Evolutionary conservation across 2,888 invertebrate species (phyloP).

Genomic region (Drosophila mercatorum): DNA sequence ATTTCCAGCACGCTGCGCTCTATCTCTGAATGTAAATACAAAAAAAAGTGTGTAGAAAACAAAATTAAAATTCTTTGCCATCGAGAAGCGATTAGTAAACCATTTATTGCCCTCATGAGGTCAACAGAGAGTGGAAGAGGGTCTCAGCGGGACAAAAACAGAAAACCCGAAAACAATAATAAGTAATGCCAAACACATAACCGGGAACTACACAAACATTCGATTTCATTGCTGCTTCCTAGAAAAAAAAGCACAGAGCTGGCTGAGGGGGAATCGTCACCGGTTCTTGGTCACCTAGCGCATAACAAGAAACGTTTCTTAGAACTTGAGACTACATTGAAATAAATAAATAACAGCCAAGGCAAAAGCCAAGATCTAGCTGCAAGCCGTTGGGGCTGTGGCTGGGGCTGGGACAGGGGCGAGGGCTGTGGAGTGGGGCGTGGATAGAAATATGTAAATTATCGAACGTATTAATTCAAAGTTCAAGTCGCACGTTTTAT

Average conservation of each 20-base stretch:
- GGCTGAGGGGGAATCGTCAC: slow-evolving; percentile 19
- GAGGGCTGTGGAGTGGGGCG: neutral
- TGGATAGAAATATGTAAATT: slow-evolving; percentile 65
- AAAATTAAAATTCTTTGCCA: slow-evolving; percentile 5
- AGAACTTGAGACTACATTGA: slow-evolving; percentile 47
- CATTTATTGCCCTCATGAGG: slow-evolving; percentile 16
- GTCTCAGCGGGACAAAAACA: slow-evolving; percentile 6
- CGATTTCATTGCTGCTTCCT: slow-evolving; percentile 63
- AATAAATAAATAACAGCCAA: slow-evolving; percentile 63
- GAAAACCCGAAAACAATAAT: slow-evolving; percentile 45
- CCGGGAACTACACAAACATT: slow-evolving; percentile 65
- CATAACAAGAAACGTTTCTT: slow-evolving; percentile 39
- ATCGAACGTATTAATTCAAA: slow-evolving; percentile 79
- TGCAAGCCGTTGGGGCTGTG: neutral
- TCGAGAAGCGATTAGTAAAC: slow-evolving; percentile 13
- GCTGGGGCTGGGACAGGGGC: neutral
- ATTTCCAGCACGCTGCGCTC: neutral
- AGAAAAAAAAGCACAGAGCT: slow-evolving; percentile 40
- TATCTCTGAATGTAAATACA: neutral
- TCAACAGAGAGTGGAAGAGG: neutral
- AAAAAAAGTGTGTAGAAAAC: neutral
- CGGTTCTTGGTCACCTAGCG: slow-evolving; percentile 41
- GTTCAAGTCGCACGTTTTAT: slow-evolving; percentile 77
- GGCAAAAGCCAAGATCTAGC: slow-evolving; percentile 24
- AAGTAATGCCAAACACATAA: slow-evolving; percentile 63